Base-by-base conservation (phyloP, 2,797 vertebrate species). In the Sebastes wilsoni region DNA sequence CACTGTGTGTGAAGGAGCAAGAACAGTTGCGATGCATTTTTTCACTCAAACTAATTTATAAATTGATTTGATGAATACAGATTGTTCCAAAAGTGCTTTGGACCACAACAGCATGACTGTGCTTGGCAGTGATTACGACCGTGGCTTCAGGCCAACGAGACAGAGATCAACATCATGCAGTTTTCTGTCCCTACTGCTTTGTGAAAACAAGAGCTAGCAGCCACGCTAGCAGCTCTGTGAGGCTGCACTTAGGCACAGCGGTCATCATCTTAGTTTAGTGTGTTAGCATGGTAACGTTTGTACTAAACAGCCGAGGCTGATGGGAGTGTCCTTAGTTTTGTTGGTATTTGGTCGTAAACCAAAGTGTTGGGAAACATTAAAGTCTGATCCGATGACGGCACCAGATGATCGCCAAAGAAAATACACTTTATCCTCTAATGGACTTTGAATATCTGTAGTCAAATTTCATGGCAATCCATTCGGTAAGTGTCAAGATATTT, bases 1-100 rank as follows among this genome's bases (percentile, higher is more conserved):
- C 75, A 18, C 34, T 18, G 27, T 22, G 20, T 38, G 66, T 14
- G 11, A 49, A 20, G 42, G 14, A 73, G 83, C 59, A 27, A 38
- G 61, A 77, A 13, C 42, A 42, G 59, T 49, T 42, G 20, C 10
- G n/a, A 54, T 7, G 64, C 30, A 10, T 67, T 75, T 68, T 42
- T 34, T 25, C 20, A 18, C 22, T 73, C 28, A 71, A 34, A 73
- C 66, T 38, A 73, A 80, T 80, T 81, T 8, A 32, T 66, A 75
- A 73, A 62, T 76, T 70, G 61, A 71, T 85, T 75, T 81, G 68
- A 81, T 82, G 68, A 84, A 84, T 82, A 66, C 56, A 52, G 60
- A 86, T 90, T 67, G 60, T 77, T 80, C 66, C 72, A 80, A 58
- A 86, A 68, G 64, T 38, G 81, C 72, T 59, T 22, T 68, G 52